A percentile compares a stretch with the other conserved stretches of the same genome.
Evolutionary conservation across 1,140 invertebrate species (phyloP).

Genomic region (Proales similis): DNA sequence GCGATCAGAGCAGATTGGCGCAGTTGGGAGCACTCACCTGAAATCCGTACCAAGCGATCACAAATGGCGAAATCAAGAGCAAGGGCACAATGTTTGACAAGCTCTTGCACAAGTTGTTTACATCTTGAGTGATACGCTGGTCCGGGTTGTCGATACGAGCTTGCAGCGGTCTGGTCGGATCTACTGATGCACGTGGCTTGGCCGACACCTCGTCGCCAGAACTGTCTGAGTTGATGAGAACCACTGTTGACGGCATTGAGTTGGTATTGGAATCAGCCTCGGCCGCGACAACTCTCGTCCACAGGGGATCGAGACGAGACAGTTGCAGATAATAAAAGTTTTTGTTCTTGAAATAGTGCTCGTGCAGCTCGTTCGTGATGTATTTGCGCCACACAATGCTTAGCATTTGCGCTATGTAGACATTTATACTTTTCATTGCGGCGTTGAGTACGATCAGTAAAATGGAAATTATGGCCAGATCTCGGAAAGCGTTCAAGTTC

Average conservation of each 20-base stretch:
- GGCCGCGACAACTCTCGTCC: not conserved
- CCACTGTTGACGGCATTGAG: not conserved
- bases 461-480: conserved; percentile 47
- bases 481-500: conserved; percentile 52
- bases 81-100: conserved; percentile 55
- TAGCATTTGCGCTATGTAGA: conserved; percentile 16
- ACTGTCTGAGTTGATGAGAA: not conserved
- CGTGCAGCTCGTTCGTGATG: conserved; percentile 10
- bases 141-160: conserved; percentile 44
- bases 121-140: conserved; percentile 60
- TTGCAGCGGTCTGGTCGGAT: conserved; percentile 1
- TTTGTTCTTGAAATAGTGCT: conserved; percentile 24
- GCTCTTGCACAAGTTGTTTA: conserved; percentile 55
- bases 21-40: conserved; percentile 1
- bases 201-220: not conserved
- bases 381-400: conserved; percentile 37
- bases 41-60: conserved; percentile 58
- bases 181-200: not conserved
- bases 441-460: conserved; percentile 55
- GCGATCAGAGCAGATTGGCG: not conserved
- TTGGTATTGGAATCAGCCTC: not conserved
- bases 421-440: conserved; percentile 22
- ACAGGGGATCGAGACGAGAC: too few relatives aligned
- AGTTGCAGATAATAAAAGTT: conserved; percentile 33
- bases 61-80: conserved; percentile 58